phyloP scores from a whole-genome alignment of 2,113 vertebrate genomes.

The Notarius quadriscutis region DNA sequence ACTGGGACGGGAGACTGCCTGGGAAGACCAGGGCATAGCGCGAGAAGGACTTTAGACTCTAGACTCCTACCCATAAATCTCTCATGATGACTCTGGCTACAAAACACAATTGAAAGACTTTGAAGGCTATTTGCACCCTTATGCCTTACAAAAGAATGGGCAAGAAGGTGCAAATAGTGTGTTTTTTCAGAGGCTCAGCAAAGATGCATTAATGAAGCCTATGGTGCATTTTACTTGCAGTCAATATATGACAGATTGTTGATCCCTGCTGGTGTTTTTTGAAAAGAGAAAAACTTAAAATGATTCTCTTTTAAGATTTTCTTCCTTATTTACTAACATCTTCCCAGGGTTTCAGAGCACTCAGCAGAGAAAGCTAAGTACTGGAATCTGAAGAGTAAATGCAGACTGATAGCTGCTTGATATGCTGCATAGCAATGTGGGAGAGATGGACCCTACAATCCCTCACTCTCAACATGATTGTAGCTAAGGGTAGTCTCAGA shows the following conservation, averaged over 20 bases:
- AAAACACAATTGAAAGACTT: not conserved
- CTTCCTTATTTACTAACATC: not conserved
- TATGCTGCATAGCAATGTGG: not conserved
- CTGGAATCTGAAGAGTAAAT: not conserved
- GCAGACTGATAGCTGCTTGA: not conserved
- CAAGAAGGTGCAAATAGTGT: not conserved
- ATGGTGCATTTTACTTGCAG: not conserved
- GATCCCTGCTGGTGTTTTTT: not conserved
- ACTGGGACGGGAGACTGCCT: no score
- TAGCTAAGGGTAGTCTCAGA: not conserved
- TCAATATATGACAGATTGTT: not conserved
- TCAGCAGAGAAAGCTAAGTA: constrained; percentile 26
- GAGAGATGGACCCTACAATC: not conserved
- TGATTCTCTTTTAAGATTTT: constrained; percentile 24
- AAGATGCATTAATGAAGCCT: not conserved
- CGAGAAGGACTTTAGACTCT: no score
- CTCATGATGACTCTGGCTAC: not conserved
- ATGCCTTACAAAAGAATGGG: not conserved
- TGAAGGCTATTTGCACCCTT: not conserved
- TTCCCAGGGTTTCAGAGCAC: not conserved
- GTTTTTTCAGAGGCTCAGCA: not conserved
- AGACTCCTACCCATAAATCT: not conserved
- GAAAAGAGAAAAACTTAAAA: not conserved
- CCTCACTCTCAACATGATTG: not conserved
- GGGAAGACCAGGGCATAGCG: no score